Conservation (phyloP, 2,888 invertebrate species). For the Apamea sordens region DNA sequence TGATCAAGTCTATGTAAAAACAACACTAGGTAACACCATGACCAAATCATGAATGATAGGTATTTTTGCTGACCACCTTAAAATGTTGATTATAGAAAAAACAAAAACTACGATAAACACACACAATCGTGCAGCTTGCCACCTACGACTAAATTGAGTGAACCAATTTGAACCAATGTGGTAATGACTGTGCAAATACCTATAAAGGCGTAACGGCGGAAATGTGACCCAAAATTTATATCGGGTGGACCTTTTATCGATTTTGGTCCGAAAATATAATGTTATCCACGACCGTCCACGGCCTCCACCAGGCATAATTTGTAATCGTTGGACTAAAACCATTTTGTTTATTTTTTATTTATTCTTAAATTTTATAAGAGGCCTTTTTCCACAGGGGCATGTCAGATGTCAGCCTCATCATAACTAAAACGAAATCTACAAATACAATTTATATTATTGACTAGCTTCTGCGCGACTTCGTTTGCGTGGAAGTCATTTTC, state of each 20-base stretch:
- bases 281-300: not conserved
- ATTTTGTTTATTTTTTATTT: not conserved
- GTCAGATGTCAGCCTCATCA: too few species aligned
- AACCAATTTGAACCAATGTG: conserved; percentile 27
- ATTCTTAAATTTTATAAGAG: too few species aligned
- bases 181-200: conserved; percentile 10
- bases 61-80: conserved; percentile 1
- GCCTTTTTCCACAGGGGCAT: too few species aligned
- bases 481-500: too few species aligned
- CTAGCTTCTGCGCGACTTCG: too few species aligned
- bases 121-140: conserved; percentile 14
- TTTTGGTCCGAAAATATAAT: conserved; percentile 4
- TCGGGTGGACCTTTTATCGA: conserved; percentile 14
- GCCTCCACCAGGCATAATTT: not conserved
- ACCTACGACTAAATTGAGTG: conserved; percentile 34
- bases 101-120: conserved; percentile 16
- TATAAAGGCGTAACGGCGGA: not conserved
- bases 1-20: not conserved
- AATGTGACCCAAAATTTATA: conserved; percentile 16
- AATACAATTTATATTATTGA: too few species aligned
- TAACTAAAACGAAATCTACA: too few species aligned
- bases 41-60: not conserved
- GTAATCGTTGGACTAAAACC: not conserved
- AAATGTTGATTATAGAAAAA: conserved; percentile 17
- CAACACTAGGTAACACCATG: not conserved